Base-by-base conservation (phyloP, 2,888 invertebrate genomes). In the Microctonus brassicae region DNA sequence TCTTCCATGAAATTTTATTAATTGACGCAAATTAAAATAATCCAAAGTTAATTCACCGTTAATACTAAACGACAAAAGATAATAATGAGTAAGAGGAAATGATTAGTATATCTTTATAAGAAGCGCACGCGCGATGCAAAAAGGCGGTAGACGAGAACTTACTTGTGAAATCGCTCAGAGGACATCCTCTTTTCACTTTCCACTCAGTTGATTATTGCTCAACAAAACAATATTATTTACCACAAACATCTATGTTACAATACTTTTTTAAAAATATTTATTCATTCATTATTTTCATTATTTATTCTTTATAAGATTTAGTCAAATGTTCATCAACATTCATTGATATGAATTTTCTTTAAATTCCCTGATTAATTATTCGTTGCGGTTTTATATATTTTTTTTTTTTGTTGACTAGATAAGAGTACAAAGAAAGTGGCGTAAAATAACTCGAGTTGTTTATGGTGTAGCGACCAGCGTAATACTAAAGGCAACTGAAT, bases 151-250 rank as follows among this genome's bases (percentile, higher is more conserved):
- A 29, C 36, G n/a, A 57, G 61, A 74, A 83, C 86, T 85, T 80
- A 86, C 86, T 84, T 86, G 82, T 86, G 86, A 82, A 86, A 86
- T 76, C 86, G 82, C 71, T 86, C 86, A 72, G 85, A 83, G 75
- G 85, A 81, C 86, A 86, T 85, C 70, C 42, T 77, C 75, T 73
- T 75, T 26, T 22, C 60, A 64, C 70, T 76, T 76, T 76, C 73
- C 73, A 77, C 47, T 69, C 70, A 47, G 20, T 22, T 42, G 47
- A 58, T 67, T 58, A 67, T 70, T 62, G 33, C 58, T 29, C 17
- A 47, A 47, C 47, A 47, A 47, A 47, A 47, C 47, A 20, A 47
- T 47, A 47, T 47, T 47, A 47, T 47, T 47, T 17, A 47, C 1
- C 17, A 47, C 9, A n/a, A 47, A 47, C 17, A 47, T 17, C 17